Evolutionary conservation across 2,113 vertebrate species (phyloP), one percentile per base, ranked within the genome.

Genomic region (Lophius piscatorius): DNA sequence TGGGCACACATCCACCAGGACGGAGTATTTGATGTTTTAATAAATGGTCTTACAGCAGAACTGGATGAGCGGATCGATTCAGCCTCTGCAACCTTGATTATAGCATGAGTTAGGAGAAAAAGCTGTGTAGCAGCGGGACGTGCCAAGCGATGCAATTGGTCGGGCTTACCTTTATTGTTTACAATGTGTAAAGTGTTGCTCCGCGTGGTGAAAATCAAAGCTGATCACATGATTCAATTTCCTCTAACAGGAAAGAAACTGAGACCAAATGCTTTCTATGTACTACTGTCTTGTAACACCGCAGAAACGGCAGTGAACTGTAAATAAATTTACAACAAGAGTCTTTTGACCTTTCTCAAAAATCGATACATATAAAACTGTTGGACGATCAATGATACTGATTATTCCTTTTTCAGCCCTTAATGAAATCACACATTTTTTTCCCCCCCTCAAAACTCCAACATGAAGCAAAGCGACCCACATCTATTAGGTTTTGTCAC

Each of bases 1-100:
- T 59, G 65, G 76, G 67, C 70, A 74, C 52, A 20, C 70, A 50
- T 81, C 74, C 82, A 80, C 73, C 58, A 54, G 50, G 60, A 46
- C 28, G 13, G 38, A 75, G 47, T 55, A 76, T 77, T 78, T 85
- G 80, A 85, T 87, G 64, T 80, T 81, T 83, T 83, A 83, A 83
- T 83, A 81, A 83, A 86, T 83, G 70, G 78, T 74, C 79, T 86
- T 63, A 78, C 70, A 80, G 68, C 76, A 78, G 70, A 65, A 75
- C 66, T 75, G 51, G 77, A 54, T 16, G 64, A 59, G 21, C 31
- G 48, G 63, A 81, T 87, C 70, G 65, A 85, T 85, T 63, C 49
- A 2, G 38, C 70, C 62, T 68, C 65, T 49, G 41, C 55, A 68
- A 50, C 59, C 79, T 72, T 84, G 84, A 84, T 81, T 85, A 78